These are phyloP conservation scores for Amazona finschi DNA, from an alignment of 2,797 vertebrate species.

Conservation along the genomic window DNA sequence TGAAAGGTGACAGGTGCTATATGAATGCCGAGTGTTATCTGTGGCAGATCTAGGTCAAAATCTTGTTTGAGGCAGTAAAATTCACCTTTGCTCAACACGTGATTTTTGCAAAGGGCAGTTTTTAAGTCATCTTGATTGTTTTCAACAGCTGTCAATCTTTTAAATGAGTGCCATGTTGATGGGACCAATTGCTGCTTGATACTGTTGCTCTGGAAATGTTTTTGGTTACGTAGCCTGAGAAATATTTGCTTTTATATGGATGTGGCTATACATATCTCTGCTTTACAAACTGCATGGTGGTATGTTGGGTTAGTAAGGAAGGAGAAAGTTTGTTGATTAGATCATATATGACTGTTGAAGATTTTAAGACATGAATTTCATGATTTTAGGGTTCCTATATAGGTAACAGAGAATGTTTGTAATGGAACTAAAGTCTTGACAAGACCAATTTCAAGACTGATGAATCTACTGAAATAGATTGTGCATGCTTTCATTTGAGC, in stretches of 20 bases:
- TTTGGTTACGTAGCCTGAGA: neutral
- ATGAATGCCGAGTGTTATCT: neutral
- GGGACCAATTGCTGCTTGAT: neutral
- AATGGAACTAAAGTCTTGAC: neutral
- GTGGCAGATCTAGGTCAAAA: conserved; percentile 52
- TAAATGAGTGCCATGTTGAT: neutral
- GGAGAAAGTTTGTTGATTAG: neutral
- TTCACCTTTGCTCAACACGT: neutral
- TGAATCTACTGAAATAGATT: neutral
- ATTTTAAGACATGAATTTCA: neutral
- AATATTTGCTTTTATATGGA: neutral
- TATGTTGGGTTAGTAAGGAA: neutral
- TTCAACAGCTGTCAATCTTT: neutral
- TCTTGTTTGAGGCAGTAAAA: neutral
- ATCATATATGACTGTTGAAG: neutral
- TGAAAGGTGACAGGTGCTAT: neutral
- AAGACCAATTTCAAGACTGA: neutral
- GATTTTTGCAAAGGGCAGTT: neutral
- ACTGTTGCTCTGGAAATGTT: neutral
- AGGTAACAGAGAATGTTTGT: neutral
- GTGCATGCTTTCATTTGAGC: rapidly evolving
- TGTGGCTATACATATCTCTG: neutral
- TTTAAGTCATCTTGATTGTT: neutral
- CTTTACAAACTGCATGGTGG: neutral
- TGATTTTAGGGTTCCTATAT: neutral